A percentile compares a stretch with the other conserved stretches of the same genome.
Evolutionary conservation across 2,113 vertebrate genomes (phyloP).

Genomic region (Hymenochirus boettgeri): DNA sequence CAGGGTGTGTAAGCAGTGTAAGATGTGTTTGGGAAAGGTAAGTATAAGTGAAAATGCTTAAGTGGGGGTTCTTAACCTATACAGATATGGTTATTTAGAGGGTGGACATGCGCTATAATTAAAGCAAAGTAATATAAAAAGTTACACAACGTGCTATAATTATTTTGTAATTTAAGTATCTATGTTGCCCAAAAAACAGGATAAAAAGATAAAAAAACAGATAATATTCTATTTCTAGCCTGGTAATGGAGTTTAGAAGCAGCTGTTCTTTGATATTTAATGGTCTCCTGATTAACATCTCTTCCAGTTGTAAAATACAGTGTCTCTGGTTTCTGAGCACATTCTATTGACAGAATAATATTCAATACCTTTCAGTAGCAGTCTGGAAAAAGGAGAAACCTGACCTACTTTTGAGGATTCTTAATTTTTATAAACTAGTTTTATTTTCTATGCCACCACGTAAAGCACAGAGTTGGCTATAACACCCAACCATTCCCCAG

Average conservation of each 20-base stretch:
- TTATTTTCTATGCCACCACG: no score
- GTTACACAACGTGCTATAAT: constrained; percentile 3
- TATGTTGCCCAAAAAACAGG: constrained; percentile 10
- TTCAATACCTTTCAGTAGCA: constrained; percentile 16
- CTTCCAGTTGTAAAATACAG: background rate
- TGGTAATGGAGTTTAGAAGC: constrained; percentile 16
- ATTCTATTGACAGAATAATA: constrained; percentile 27
- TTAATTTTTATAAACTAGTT: no score
- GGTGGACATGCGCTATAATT: no score
- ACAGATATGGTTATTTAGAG: no score
- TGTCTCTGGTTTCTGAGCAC: constrained; percentile 21
- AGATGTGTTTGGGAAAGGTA: constrained; percentile 18
- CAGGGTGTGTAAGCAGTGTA: constrained; percentile 18
- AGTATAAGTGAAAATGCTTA: no score
- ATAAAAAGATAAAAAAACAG: constrained; percentile 12
- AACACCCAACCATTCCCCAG: no score
- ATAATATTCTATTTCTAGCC: constrained; percentile 31
- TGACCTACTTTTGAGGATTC: no score
- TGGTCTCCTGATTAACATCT: constrained; percentile 33
- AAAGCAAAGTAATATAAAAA: constrained; percentile 23
- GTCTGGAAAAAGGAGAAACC: background rate
- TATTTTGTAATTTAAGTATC: constrained; percentile 25
- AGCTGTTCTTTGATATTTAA: constrained; percentile 24
- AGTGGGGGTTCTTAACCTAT: no score
- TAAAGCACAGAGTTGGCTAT: no score